A percentile compares a stretch with the other conserved stretches of the same genome.
Evolutionary conservation across 2,113 vertebrate species (phyloP).

Genomic region (Narcine bancroftii): DNA sequence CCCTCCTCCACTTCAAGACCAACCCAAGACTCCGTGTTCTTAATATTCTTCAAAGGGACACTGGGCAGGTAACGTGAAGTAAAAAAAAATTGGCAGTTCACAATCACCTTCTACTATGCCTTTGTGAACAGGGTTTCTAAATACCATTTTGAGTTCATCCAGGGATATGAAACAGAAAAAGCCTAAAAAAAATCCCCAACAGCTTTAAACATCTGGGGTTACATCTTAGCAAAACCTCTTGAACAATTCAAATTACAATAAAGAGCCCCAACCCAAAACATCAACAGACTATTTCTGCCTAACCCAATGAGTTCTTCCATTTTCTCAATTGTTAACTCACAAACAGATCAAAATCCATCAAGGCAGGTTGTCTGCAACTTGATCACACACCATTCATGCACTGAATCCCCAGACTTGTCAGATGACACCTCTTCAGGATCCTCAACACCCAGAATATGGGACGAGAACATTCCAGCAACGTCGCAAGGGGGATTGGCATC

Average conservation of each 20-base stretch:
- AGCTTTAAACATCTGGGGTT: neutral
- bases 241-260: no score
- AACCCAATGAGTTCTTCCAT: neutral
- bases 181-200: no score
- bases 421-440: neutral
- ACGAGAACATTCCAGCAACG: neutral
- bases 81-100: neutral
- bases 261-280: no score
- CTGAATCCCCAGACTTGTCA: neutral
- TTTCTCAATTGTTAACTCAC: neutral
- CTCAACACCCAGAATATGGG: neutral
- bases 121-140: neutral
- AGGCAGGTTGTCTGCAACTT: neutral
- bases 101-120: neutral
- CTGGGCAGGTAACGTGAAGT: neutral
- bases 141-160: neutral
- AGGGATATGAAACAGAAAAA: no score
- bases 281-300: no score
- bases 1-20: neutral
- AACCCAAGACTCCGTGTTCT: neutral
- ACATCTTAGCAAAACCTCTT: no score
- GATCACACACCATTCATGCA: neutral
- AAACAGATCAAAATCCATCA: neutral
- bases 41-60: neutral
- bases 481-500: neutral